Evolutionary conservation across 2,113 vertebrate species (phyloP).

Genomic region (Brevimyrus niger): DNA sequence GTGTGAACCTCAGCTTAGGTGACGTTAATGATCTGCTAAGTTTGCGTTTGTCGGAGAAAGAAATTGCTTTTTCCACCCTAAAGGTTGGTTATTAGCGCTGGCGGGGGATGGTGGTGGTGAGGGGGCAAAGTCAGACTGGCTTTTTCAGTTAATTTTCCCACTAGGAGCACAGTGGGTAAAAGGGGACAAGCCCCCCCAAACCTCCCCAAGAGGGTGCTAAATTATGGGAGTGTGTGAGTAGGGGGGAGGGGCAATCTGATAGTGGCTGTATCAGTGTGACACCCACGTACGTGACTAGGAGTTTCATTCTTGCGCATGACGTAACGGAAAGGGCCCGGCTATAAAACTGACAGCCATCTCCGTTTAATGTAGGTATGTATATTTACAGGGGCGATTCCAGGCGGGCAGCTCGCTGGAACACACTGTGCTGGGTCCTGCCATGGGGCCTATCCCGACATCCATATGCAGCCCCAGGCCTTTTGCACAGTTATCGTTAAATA

Average conservation of each 20-base stretch:
- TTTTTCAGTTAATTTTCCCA: background rate
- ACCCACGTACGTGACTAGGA: background rate
- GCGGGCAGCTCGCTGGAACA: background rate
- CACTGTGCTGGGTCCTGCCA: background rate
- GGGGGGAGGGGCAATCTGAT: background rate
- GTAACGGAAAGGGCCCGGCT: background rate
- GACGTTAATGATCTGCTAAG: constrained; percentile 12
- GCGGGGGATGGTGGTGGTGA: background rate
- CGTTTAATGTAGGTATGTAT: background rate
- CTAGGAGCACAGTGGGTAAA: background rate
- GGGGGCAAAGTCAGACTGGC: background rate
- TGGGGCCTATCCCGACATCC: too few species aligned
- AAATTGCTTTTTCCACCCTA: background rate
- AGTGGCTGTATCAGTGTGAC: background rate
- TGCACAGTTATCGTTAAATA: background rate
- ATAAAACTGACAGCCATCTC: background rate
- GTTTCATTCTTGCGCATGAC: background rate
- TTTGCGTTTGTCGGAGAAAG: background rate
- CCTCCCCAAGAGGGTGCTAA: background rate
- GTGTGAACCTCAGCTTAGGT: background rate
- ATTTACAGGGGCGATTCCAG: background rate
- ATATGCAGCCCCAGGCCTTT: background rate
- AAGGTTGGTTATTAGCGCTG: background rate
- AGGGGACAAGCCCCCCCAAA: background rate
- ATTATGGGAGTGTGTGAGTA: background rate